Evolutionary conservation across 2,888 invertebrate species (phyloP).

Genomic region (Hemaris fuciformis): DNA sequence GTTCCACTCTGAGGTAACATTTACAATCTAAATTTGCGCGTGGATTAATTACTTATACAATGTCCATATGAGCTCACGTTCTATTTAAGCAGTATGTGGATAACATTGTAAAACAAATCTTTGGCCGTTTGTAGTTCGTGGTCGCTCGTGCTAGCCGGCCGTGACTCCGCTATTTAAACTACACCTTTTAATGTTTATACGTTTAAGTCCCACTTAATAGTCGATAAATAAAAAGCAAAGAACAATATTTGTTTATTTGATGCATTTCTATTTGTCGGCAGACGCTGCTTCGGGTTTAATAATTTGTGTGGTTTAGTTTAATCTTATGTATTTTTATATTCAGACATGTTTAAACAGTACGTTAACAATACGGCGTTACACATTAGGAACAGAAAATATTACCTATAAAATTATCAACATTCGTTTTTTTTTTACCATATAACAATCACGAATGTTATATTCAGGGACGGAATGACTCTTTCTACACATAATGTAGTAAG

Average conservation of each 20-base stretch:
- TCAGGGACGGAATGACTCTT: no score
- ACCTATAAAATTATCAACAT: no score
- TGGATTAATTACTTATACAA: constrained; percentile 50
- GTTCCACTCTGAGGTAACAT: constrained; percentile 1
- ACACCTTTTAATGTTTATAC: constrained; percentile 42
- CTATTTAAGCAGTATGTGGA: constrained; percentile 50
- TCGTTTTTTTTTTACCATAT: no score
- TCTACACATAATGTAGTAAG: no score
- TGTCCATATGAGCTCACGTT: constrained; percentile 35
- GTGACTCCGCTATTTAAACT: constrained; percentile 64
- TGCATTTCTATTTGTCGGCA: neutral
- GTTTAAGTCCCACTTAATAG: constrained; percentile 34
- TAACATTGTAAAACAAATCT: constrained; percentile 51
- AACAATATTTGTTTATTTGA: constrained; percentile 12
- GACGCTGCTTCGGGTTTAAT: constrained; percentile 27
- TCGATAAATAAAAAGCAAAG: constrained; percentile 11
- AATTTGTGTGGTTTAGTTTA: neutral
- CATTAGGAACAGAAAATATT: no score
- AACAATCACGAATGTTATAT: no score
- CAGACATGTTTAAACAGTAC: no score
- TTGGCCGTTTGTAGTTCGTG: constrained; percentile 24
- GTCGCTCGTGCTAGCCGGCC: constrained; percentile 24
- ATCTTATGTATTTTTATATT: no score
- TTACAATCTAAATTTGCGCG: constrained; percentile 14
- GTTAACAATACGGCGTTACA: no score